Evolutionary conservation across 2,888 invertebrate genomes (phyloP).

Genomic region (Elegia similella): DNA sequence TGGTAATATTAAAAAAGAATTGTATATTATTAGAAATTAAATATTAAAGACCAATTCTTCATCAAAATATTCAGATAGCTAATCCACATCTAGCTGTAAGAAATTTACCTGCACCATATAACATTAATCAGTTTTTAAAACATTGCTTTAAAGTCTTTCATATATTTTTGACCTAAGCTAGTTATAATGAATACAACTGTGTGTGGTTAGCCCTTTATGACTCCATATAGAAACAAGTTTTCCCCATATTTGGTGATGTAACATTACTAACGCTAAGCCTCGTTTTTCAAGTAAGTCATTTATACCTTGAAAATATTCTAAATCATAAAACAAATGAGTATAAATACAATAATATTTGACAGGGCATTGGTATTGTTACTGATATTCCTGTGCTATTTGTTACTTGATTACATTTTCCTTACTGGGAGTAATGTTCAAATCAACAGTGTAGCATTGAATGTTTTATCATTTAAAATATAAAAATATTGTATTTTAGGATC

Average conservation of each 20-base stretch:
- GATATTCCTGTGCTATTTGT: neutral
- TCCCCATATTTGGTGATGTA: neutral
- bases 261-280: neutral
- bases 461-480: neutral
- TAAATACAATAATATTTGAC: neutral
- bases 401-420: neutral
- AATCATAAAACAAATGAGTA: neutral
- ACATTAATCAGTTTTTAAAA: too few species aligned
- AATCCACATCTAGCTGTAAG: too few species aligned
- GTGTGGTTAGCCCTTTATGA: too few species aligned
- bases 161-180: too few species aligned
- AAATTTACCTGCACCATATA: too few species aligned
- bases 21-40: too few species aligned
- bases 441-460: neutral
- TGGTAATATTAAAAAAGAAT: too few species aligned
- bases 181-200: too few species aligned
- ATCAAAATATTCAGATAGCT: too few species aligned
- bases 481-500: neutral
- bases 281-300: neutral
- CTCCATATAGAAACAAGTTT: neutral
- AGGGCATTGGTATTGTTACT: neutral
- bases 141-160: too few species aligned
- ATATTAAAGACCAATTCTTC: too few species aligned
- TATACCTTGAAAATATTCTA: too few species aligned
- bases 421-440: neutral